These are phyloP conservation scores for Cosmorhoe ocellata DNA, from an alignment of 2,888 invertebrate genomes.

Conservation along the genomic window DNA sequence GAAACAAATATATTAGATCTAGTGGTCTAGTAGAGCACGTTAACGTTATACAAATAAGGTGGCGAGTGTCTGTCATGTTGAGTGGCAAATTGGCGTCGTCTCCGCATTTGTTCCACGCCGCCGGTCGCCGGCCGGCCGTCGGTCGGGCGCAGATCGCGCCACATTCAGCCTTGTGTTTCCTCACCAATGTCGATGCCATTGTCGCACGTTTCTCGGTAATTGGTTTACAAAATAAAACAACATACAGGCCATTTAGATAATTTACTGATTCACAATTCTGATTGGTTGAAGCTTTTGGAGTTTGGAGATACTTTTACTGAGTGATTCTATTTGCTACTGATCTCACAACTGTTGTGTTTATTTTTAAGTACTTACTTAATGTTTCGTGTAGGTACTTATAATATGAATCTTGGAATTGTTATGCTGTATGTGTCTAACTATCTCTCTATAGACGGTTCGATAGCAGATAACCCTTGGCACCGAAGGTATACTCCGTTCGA, in stretches of 20 bases:
- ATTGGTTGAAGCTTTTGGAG: conserved; percentile 16
- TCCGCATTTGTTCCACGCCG: conserved; percentile 66
- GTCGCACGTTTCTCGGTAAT: conserved; percentile 50
- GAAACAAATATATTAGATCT: conserved; percentile 44
- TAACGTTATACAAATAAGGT: conserved; percentile 69
- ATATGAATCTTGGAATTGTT: conserved; percentile 36
- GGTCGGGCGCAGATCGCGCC: conserved; percentile 46
- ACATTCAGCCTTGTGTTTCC: conserved; percentile 61
- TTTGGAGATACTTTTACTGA: conserved; percentile 12
- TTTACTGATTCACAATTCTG: conserved; percentile 32
- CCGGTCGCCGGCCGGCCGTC: conserved; percentile 43
- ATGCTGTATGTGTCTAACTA: conserved; percentile 43
- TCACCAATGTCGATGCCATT: conserved; percentile 63
- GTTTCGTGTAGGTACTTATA: too few species aligned
- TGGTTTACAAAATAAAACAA: conserved; percentile 41
- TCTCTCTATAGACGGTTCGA: conserved; percentile 56
- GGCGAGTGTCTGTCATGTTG: conserved; percentile 62
- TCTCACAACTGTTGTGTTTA: conserved; percentile 22
- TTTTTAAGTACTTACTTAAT: conserved; percentile 24
- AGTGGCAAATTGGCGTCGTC: conserved; percentile 72
- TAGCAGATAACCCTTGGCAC: conserved; percentile 73
- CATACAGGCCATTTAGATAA: conserved; percentile 27
- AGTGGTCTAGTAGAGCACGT: conserved; percentile 55
- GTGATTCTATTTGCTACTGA: conserved; percentile 21
- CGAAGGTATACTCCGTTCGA: conserved; percentile 56